These are phyloP conservation scores for Sparidentex hasta DNA, from an alignment of 2,797 vertebrate species.

Conservation along the genomic window DNA sequence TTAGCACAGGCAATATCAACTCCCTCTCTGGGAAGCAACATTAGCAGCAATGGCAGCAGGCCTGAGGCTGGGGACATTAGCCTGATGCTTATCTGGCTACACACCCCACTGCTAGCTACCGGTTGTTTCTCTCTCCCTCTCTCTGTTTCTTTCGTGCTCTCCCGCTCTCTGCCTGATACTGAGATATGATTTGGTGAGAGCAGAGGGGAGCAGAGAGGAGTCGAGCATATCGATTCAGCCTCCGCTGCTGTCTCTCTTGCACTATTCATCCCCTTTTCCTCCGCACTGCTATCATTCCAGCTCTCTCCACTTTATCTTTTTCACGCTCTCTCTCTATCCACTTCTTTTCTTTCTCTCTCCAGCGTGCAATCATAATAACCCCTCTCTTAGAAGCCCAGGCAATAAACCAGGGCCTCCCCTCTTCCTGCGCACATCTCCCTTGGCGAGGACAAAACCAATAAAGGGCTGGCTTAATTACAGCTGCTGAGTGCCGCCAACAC, in stretches of 20 bases:
- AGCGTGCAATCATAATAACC: slow-evolving; percentile 74
- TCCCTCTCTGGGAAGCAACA: slow-evolving; percentile 48
- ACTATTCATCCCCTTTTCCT: slow-evolving; percentile 60
- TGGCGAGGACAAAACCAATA: slow-evolving; percentile 82
- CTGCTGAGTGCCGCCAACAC: slow-evolving; percentile 74
- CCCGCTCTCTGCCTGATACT: slow-evolving; percentile 52
- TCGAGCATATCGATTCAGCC: slow-evolving; percentile 66
- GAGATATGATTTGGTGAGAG: slow-evolving; percentile 74
- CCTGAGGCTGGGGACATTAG: slow-evolving; percentile 62
- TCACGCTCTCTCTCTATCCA: slow-evolving; percentile 25
- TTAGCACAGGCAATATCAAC: slow-evolving; percentile 49
- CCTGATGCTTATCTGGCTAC: slow-evolving; percentile 69
- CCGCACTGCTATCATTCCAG: slow-evolving; percentile 60
- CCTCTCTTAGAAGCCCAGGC: slow-evolving; percentile 74
- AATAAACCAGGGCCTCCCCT: slow-evolving; percentile 78
- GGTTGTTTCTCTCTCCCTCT: slow-evolving; percentile 21
- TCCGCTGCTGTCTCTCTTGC: slow-evolving; percentile 58
- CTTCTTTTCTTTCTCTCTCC: slow-evolving; percentile 62
- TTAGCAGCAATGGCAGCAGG: slow-evolving; percentile 47
- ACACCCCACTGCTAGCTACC: slow-evolving; percentile 51
- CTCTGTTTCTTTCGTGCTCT: slow-evolving; percentile 31
- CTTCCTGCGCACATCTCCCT: slow-evolving; percentile 75
- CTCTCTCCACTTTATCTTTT: slow-evolving; percentile 42
- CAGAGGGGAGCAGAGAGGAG: slow-evolving; percentile 57
- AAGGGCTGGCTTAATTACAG: slow-evolving; percentile 82